These are phyloP conservation scores for Dioctria linearis DNA, from an alignment of 2,888 invertebrate genomes.

Conservation along the genomic window DNA sequence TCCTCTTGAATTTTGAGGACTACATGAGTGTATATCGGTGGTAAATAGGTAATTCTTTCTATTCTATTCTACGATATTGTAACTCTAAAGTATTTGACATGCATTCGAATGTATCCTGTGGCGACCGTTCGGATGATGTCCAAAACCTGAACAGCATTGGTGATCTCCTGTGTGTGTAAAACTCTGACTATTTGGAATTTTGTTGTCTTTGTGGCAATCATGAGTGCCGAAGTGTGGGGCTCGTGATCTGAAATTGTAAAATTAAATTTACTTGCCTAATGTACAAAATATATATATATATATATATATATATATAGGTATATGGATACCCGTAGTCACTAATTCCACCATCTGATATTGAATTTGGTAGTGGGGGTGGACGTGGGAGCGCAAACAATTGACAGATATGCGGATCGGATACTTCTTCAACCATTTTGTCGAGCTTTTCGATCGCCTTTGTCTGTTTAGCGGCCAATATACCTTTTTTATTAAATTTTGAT, in stretches of 20 bases:
- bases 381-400: constrained; percentile 65
- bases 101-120: constrained; percentile 69
- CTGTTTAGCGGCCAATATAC: constrained; percentile 68
- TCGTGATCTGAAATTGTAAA: constrained; percentile 5
- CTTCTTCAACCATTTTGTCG: constrained; percentile 71
- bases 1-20: not conserved
- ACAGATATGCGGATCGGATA: constrained; percentile 67
- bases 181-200: constrained; percentile 69
- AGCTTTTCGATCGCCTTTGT: constrained; percentile 70
- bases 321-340: constrained; percentile 63
- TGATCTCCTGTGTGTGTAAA: constrained; percentile 68
- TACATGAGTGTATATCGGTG: constrained; percentile 21
- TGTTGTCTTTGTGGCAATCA: constrained; percentile 62
- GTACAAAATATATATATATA: not conserved
- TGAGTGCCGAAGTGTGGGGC: constrained; percentile 60
- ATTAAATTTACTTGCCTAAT: not conserved
- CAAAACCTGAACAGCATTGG: constrained; percentile 69
- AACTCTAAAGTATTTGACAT: constrained; percentile 66
- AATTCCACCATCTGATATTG: constrained; percentile 68
- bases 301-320: not conserved
- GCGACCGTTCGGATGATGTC: constrained; percentile 64
- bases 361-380: constrained; percentile 66
- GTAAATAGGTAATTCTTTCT: not conserved
- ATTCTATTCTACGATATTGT: not conserved
- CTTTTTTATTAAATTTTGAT: constrained; percentile 68